phyloP scores from a whole-genome alignment of 2,888 invertebrate genomes.

The Tholera decimalis region DNA sequence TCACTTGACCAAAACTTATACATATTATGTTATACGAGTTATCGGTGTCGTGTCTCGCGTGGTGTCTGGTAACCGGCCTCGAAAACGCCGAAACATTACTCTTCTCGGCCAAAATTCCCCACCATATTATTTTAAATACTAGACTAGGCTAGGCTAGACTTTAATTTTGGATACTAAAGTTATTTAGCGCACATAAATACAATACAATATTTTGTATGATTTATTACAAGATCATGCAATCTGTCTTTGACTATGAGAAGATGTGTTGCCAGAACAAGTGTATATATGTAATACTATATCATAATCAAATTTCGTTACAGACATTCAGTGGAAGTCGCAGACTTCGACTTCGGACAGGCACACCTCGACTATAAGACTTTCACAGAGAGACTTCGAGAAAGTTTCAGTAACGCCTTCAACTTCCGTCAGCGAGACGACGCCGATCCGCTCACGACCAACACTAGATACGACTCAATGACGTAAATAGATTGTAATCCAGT shows the following conservation, averaged over 20 bases:
- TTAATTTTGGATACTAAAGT: neutral
- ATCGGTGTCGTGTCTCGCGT: too few relatives aligned
- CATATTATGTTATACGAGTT: too few relatives aligned
- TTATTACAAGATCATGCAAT: too few relatives aligned
- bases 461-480: constrained; percentile 92
- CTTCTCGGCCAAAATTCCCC: too few relatives aligned
- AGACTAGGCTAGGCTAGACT: too few relatives aligned
- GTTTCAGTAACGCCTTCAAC: constrained; percentile 90
- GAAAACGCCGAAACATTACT: too few relatives aligned
- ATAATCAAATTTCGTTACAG: constrained; percentile 79
- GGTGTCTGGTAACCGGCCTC: too few relatives aligned
- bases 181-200: neutral
- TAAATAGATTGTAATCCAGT: constrained; percentile 66
- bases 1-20: too few relatives aligned
- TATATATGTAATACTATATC: neutral
- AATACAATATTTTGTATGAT: too few relatives aligned
- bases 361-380: constrained; percentile 97
- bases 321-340: constrained; percentile 96
- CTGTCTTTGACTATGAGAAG: too few relatives aligned
- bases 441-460: constrained; percentile 84
- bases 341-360: constrained; percentile 97
- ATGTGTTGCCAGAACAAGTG: too few relatives aligned
- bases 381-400: constrained; percentile 95
- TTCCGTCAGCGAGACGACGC: constrained; percentile 82
- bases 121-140: too few relatives aligned